phyloP scores from a whole-genome alignment of 2,113 vertebrate genomes.

The Lota lota region DNA sequence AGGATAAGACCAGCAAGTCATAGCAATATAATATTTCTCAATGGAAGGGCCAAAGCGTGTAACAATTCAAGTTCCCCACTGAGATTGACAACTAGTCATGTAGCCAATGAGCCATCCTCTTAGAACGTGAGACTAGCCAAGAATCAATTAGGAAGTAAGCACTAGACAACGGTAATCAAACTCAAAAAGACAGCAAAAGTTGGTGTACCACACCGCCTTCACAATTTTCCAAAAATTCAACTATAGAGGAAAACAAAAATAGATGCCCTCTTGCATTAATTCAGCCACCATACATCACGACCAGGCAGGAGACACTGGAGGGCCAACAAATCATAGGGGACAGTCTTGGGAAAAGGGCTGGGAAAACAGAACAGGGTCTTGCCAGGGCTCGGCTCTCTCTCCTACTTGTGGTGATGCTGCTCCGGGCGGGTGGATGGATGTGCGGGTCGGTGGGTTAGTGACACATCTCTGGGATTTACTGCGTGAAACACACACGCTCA shows the following conservation, averaged over 20 bases:
- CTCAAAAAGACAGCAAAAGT: not conserved
- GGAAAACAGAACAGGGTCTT: slow-evolving; percentile 43
- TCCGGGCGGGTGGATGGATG: slow-evolving; percentile 27
- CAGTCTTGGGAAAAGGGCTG: slow-evolving; percentile 34
- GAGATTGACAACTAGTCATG: not conserved
- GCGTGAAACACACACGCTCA: slow-evolving; percentile 18
- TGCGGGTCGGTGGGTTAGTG: not conserved
- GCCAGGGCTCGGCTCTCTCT: slow-evolving; percentile 24
- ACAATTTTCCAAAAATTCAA: not conserved
- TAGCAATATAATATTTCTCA: no score
- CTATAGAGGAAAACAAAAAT: not conserved
- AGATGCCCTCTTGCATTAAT: not conserved
- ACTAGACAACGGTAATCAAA: not conserved
- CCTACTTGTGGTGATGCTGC: slow-evolving; percentile 52
- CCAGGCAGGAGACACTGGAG: not conserved
- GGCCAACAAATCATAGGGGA: slow-evolving; percentile 30
- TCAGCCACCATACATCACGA: slow-evolving; percentile 9
- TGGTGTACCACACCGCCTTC: not conserved
- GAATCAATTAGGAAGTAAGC: not conserved
- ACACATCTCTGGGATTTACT: slow-evolving; percentile 47
- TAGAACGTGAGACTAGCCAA: not conserved
- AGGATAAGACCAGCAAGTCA: no score
- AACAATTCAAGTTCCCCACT: not conserved
- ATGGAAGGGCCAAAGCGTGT: not conserved
- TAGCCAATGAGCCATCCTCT: not conserved